Evolutionary conservation across 1,140 invertebrate species (phyloP).

Genomic region (Coelopa frigida): DNA sequence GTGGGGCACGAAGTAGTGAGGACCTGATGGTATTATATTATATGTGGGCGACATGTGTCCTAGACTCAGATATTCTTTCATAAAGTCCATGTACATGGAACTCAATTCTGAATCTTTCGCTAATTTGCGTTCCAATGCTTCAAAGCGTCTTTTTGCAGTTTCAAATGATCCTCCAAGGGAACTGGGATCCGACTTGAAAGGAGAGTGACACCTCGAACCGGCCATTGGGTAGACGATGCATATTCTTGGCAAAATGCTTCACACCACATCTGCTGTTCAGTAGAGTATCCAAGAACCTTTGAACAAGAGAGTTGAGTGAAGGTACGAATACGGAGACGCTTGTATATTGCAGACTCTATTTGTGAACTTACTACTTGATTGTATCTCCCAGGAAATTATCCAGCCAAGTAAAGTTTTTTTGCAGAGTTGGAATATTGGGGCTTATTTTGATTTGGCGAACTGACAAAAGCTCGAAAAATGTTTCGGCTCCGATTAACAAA

Average conservation of each 20-base stretch:
- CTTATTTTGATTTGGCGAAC: too few relatives aligned
- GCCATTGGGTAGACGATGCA: conserved; percentile 6
- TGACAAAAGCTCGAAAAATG: too few relatives aligned
- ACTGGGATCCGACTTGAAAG: conserved; percentile 16
- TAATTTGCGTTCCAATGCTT: conserved; percentile 29
- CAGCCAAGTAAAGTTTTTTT: too few relatives aligned
- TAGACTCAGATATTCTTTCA: conserved; percentile 34
- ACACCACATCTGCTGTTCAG: conserved; percentile 18
- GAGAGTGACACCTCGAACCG: conserved; percentile 19
- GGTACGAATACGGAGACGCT: background rate
- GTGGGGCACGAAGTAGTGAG: conserved; percentile 23
- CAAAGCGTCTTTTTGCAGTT: conserved; percentile 26
- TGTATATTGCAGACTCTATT: background rate
- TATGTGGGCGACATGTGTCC: conserved; percentile 37
- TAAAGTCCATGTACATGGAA: conserved; percentile 18
- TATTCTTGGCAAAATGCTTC: conserved; percentile 4
- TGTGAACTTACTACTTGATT: too few relatives aligned
- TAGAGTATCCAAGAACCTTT: conserved; percentile 33
- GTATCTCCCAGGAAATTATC: too few relatives aligned
- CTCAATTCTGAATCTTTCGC: conserved; percentile 18
- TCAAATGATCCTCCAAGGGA: conserved; percentile 29
- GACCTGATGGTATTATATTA: conserved; percentile 16
- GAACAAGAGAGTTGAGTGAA: background rate
- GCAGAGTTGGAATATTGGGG: too few relatives aligned
- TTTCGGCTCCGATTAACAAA: too few relatives aligned